These are phyloP conservation scores for Agonopterix subpropinquella DNA, from an alignment of 2,888 invertebrate genomes.

Conservation along the genomic window DNA sequence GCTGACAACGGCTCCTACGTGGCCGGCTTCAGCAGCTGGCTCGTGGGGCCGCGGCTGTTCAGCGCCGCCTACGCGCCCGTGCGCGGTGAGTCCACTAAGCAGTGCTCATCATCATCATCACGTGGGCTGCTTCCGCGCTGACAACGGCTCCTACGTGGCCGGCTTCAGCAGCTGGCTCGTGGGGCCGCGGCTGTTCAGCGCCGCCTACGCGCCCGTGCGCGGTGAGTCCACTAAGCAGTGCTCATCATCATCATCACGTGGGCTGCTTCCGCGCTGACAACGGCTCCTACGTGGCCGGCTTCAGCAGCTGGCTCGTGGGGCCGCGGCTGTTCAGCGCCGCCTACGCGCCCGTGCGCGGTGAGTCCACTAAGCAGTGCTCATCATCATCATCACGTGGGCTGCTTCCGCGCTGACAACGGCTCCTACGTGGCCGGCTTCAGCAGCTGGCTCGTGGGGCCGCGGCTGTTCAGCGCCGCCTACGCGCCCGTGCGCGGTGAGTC, in stretches of 20 bases:
- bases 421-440: slow-evolving; percentile 78
- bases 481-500: slow-evolving; percentile 53
- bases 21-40: slow-evolving; percentile 76
- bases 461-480: slow-evolving; percentile 86
- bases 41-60: slow-evolving; percentile 82
- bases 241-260: slow-evolving; percentile 39
- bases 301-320: slow-evolving; percentile 79
- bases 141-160: slow-evolving; percentile 78
- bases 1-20: slow-evolving; percentile 78
- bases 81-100: slow-evolving; percentile 29
- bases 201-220: slow-evolving; percentile 78
- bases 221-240: slow-evolving; percentile 24
- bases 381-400: slow-evolving; percentile 69
- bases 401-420: slow-evolving; percentile 79
- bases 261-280: slow-evolving; percentile 81
- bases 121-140: slow-evolving; percentile 81
- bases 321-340: slow-evolving; percentile 84
- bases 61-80: slow-evolving; percentile 81
- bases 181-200: slow-evolving; percentile 83
- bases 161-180: slow-evolving; percentile 78
- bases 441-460: slow-evolving; percentile 78
- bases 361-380: slow-evolving; percentile 1
- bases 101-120: background rate
- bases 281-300: slow-evolving; percentile 78
- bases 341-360: slow-evolving; percentile 73